Conservation (phyloP, 2,797 vertebrate genomes). For the Heterohyrax brucei region DNA sequence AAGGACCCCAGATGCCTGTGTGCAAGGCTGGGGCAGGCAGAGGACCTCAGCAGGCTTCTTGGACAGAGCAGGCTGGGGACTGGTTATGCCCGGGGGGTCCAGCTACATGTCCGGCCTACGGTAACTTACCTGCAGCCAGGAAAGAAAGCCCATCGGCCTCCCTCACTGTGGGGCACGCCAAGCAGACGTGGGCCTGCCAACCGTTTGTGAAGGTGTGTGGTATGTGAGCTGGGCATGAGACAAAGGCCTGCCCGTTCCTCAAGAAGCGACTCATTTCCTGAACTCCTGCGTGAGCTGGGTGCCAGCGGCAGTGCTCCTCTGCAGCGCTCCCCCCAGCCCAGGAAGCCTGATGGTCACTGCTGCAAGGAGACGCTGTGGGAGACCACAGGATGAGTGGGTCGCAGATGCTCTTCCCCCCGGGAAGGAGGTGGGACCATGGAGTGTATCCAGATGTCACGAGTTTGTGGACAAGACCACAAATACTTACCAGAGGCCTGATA, state of each 20-base stretch:
- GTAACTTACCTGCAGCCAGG: background rate
- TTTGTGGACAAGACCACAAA: background rate
- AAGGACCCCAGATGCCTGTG: background rate
- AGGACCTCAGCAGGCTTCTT: background rate
- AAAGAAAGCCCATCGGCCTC: background rate
- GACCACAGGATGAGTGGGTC: background rate
- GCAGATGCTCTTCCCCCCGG: background rate
- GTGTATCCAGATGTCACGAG: background rate
- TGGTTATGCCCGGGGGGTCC: too few species aligned
- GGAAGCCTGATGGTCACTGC: background rate
- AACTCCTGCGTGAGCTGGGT: background rate
- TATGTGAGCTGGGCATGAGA: background rate
- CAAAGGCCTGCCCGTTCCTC: background rate
- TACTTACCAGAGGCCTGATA: slow-evolving; percentile 81
- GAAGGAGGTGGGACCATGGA: background rate
- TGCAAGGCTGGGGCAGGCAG: background rate
- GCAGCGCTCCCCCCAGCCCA: background rate
- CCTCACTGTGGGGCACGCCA: background rate
- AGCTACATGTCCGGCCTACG: background rate
- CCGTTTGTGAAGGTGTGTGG: slow-evolving; percentile 3
- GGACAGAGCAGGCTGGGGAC: too few species aligned
- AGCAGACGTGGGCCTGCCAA: background rate
- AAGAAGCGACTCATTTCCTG: background rate
- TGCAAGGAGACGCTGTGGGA: background rate
- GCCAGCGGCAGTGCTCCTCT: background rate